Evolutionary conservation across 2,797 vertebrate species (phyloP), one percentile per base, ranked within the genome.

Genomic region (Enteromius viviparus): DNA sequence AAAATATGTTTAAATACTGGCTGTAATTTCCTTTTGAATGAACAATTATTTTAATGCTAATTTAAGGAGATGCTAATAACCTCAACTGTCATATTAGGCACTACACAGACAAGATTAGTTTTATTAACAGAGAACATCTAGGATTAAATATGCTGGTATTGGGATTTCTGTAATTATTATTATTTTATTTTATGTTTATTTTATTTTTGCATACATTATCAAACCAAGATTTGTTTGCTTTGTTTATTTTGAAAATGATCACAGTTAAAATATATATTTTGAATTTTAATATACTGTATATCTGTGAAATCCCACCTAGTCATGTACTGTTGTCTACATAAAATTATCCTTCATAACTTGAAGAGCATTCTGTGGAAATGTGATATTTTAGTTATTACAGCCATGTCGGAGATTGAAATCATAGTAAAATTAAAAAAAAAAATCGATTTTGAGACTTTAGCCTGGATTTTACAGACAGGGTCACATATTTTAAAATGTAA

Each of bases 31-130:
- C 23, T 75, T 75, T n/a, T 40, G 34, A 34, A 58, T 60, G 0
- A 42, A 45, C 53, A 42, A 11, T 76, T 60, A 4, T 42, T 76
- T 74, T 53, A 74, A 74, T 62, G 8, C 8, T 60, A 76, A 40
- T 42, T 76, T 76, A 42, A 40, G n/a, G n/a, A 60, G 37, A 17
- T 76, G n/a, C 34, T 26, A 15, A 29, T 55, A 55, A 55, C 3
- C 32, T 15, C 71, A 6, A 21, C 51, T 55, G 51, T 75, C 72
- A 37, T 23, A 23, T 55, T 55, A 23, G 55, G 1, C 12, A 37
- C 19, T 14, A 53, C 53, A 34, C 1, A 8, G 17, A 12, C 29
- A 74, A 74, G 29, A 53, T 49, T 49, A 4, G 45, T 71, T 71
- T 71, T 71, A 19, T 49, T 71, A 71, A 32, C 7, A 71, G 15